Evolutionary conservation across 2,113 vertebrate species (phyloP).

Genomic region (Balaeniceps rex): DNA sequence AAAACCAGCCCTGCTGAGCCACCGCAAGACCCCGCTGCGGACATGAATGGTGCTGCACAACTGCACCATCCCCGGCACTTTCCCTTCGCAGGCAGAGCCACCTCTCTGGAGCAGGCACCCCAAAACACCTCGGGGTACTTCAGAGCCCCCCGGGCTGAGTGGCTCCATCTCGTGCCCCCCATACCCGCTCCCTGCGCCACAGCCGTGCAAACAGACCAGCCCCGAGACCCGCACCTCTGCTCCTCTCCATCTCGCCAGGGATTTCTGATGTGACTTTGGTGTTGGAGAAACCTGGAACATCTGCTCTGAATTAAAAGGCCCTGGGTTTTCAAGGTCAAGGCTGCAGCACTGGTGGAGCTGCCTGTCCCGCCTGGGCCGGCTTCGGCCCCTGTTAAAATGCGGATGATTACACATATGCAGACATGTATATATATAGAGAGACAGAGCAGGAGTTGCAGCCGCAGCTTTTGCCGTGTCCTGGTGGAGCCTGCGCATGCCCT

Average conservation of each 20-base stretch:
- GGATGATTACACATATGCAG: neutral
- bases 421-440: no score
- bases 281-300: neutral
- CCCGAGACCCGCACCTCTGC: neutral
- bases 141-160: no score
- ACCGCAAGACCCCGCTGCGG: neutral
- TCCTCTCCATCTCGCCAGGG: neutral
- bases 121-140: neutral
- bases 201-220: neutral
- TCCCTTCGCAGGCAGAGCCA: neutral
- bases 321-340: neutral
- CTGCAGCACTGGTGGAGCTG: neutral
- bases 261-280: neutral
- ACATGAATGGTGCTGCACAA: accelerated
- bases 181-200: accelerated
- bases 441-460: no score
- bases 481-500: neutral
- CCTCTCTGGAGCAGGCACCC: neutral
- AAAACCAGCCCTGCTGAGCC: neutral
- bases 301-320: neutral
- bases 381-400: neutral
- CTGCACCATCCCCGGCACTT: neutral
- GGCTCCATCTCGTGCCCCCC: neutral
- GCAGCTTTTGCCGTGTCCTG: neutral
- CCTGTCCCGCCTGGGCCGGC: neutral